Conservation (phyloP, 2,797 vertebrate genomes). For the Scomberomorus guttatus region DNA sequence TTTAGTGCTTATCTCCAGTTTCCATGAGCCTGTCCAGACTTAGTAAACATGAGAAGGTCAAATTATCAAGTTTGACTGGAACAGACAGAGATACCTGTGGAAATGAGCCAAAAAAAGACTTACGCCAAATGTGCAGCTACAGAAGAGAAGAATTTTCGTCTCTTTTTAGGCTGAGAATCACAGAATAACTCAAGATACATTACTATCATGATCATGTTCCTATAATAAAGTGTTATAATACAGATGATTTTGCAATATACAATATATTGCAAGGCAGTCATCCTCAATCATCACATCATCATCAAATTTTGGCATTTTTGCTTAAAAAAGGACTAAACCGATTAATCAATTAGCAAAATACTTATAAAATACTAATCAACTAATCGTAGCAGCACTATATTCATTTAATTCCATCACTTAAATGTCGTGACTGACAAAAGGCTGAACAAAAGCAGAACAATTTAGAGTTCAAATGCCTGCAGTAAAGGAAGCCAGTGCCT, state of each 20-base stretch:
- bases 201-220: neutral
- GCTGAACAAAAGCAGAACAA: neutral
- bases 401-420: neutral
- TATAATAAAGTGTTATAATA: neutral
- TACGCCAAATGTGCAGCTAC: constrained; percentile 9
- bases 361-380: too few relatives aligned
- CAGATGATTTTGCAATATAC: neutral
- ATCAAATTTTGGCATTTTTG: too few relatives aligned
- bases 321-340: too few relatives aligned
- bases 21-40: constrained; percentile 31
- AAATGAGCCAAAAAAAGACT: constrained; percentile 12
- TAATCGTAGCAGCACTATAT: too few relatives aligned
- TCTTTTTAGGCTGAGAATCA: neutral
- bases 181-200: neutral
- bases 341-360: too few relatives aligned
- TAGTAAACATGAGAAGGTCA: constrained; percentile 55
- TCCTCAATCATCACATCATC: neutral
- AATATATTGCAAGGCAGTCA: neutral
- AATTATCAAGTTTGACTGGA: constrained; percentile 42
- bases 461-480: constrained; percentile 1
- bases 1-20: constrained; percentile 43
- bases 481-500: neutral
- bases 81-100: constrained; percentile 14
- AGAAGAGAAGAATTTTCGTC: neutral
- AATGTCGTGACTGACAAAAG: neutral